Base-by-base conservation (phyloP, 1,140 invertebrate genomes). In the Potamilus streckersoni region DNA sequence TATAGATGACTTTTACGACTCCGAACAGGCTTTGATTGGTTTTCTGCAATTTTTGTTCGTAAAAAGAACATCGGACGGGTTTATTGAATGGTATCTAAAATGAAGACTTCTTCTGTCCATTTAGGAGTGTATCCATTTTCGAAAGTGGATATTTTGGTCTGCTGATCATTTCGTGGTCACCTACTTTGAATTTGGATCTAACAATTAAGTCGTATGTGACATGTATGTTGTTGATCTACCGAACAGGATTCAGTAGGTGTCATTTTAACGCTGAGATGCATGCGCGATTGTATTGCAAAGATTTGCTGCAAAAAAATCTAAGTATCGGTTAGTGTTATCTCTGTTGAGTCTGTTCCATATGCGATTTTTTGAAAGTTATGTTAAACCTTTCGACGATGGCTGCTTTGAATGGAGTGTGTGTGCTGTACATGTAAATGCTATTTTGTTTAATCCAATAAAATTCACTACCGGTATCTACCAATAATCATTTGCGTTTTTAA, bases 21-120 rank as follows among this genome's bases (percentile, higher is more conserved):
- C 27, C 11, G 62, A 64, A n/a, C 14, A 11, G 13, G n/a, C n/a
- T 27, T 64, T 64, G n/a, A 6, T 64, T 64, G 13, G 62, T 27
- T 20, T n/a, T n/a, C 14, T n/a, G 5, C 31, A 66, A 66, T 66
- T 69, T 55, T 69, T 55, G 49, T 69, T 69, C 67, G 58, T 56
- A 56, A 56, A 57, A 69, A 55, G 49, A n/a, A 20, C 67, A 38
- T 57, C 56, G 6, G 55, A 69, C 58, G 14, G 55, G 15, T 69
- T 56, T 69, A 56, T 57, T 15, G 17, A 15, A 69, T 23, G 23
- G 55, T 17, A 23, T 15, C 1, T 38, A 69, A n/a, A 6, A 58
- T 20, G 58, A 69, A 69, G 55, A 69, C 55, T 56, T 69, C 67
- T 20, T 57, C 6, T 17, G 49, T 69, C 16, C 67, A 69, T 2